Evolutionary conservation across 1,140 invertebrate species (phyloP).

Genomic region (Gonatopus flavifemur): DNA sequence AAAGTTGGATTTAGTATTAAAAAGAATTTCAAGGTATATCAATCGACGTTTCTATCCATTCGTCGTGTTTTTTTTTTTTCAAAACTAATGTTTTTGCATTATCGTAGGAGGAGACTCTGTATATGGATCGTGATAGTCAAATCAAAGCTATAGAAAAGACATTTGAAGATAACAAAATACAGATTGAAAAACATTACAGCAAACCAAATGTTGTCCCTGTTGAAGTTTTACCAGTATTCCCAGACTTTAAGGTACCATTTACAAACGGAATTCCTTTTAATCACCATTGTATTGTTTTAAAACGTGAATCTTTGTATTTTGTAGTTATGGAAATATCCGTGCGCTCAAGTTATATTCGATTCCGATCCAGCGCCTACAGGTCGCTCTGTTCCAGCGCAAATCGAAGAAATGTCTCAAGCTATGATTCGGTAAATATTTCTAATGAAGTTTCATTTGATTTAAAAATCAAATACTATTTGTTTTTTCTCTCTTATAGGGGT

Average conservation of each 20-base stretch:
- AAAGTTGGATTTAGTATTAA: conserved; percentile 98
- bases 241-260: conserved; percentile 84
- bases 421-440: conserved; percentile 79
- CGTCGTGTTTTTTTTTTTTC: not conserved
- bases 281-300: not conserved
- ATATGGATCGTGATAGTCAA: conserved; percentile 96
- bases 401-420: conserved; percentile 98
- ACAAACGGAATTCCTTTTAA: not conserved
- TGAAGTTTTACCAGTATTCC: conserved; percentile 86
- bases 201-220: conserved; percentile 93
- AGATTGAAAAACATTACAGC: conserved; percentile 90
- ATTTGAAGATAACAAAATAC: conserved; percentile 87
- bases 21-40: conserved; percentile 77
- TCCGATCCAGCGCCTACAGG: conserved; percentile 88
- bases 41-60: not conserved
- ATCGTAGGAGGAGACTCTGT: conserved; percentile 82
- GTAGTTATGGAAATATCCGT: conserved; percentile 93
- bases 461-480: not conserved
- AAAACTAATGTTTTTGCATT: conserved; percentile 4
- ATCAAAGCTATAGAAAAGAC: conserved; percentile 98
- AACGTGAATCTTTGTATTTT: conserved; percentile 30
- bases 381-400: conserved; percentile 79
- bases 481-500: conserved; percentile 67
- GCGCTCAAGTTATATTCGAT: conserved; percentile 98
- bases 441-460: conserved; percentile 1